These are phyloP conservation scores for Eulemur rubriventer DNA, from an alignment of 2,797 vertebrate genomes.

Conservation along the genomic window DNA sequence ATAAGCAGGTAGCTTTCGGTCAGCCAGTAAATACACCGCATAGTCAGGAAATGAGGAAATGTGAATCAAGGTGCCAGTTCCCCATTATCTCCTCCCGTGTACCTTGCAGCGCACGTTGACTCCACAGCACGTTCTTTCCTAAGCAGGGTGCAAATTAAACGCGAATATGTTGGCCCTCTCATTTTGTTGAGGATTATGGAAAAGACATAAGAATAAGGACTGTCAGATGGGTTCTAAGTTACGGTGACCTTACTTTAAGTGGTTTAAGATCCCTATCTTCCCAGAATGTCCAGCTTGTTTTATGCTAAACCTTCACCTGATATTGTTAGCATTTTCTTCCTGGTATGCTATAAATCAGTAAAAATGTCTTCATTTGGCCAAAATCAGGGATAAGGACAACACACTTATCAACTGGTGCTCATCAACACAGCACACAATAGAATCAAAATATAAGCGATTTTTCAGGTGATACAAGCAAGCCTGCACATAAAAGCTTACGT, in stretches of 20 bases:
- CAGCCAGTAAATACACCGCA: background rate
- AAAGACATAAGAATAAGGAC: background rate
- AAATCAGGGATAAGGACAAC: background rate
- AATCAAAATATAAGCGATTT: background rate
- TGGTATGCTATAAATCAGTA: background rate
- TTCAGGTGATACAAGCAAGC: background rate
- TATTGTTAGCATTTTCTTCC: background rate
- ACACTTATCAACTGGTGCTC: background rate
- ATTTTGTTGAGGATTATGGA: background rate
- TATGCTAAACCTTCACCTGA: background rate
- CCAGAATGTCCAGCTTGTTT: background rate
- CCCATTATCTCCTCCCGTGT: background rate
- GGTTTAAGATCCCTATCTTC: background rate
- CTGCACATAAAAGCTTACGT: background rate
- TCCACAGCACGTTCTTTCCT: background rate
- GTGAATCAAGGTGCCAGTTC: background rate
- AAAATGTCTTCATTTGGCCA: background rate
- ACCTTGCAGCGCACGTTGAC: background rate
- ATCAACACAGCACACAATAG: background rate
- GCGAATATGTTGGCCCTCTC: background rate
- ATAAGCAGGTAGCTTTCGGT: slow-evolving; percentile 32
- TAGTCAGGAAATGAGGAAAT: background rate
- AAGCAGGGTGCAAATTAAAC: background rate
- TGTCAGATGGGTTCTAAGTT: background rate
- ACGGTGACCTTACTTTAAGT: background rate